Conservation (phyloP, 2,888 invertebrate species). For the Clunio marinus region DNA sequence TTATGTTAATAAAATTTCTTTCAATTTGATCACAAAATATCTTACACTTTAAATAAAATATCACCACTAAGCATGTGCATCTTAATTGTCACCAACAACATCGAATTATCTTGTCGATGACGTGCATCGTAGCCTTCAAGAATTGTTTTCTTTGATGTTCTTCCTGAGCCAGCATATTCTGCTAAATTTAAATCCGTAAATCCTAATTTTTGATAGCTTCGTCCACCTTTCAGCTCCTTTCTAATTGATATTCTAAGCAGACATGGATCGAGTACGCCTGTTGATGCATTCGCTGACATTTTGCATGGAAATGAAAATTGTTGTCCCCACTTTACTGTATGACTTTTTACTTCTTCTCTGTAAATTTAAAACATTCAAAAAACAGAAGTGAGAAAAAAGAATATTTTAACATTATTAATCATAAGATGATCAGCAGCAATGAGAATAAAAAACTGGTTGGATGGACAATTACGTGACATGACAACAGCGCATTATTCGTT, state of each 20-base stretch:
- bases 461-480: background rate
- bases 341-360: constrained; percentile 91
- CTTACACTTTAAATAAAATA: constrained; percentile 96
- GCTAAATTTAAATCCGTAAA: constrained; percentile 97
- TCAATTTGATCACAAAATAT: constrained; percentile 43
- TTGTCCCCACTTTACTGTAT: constrained; percentile 89
- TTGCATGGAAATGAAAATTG: constrained; percentile 91
- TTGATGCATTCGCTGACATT: constrained; percentile 93
- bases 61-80: constrained; percentile 95
- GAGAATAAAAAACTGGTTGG: background rate
- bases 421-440: background rate
- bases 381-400: constrained; percentile 42
- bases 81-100: constrained; percentile 82
- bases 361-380: too few species aligned
- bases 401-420: background rate
- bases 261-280: constrained; percentile 91
- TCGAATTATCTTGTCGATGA: constrained; percentile 93
- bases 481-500: background rate
- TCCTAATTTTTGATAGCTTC: constrained; percentile 72
- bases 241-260: constrained; percentile 89
- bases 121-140: constrained; percentile 93
- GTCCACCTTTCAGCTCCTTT: constrained; percentile 74
- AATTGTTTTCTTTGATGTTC: constrained; percentile 78
- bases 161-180: constrained; percentile 91
- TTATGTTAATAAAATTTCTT: background rate